These are phyloP conservation scores for Virgularia gustaviana DNA, from an alignment of 92 coral and sea anemone genomes.

Conservation along the genomic window DNA sequence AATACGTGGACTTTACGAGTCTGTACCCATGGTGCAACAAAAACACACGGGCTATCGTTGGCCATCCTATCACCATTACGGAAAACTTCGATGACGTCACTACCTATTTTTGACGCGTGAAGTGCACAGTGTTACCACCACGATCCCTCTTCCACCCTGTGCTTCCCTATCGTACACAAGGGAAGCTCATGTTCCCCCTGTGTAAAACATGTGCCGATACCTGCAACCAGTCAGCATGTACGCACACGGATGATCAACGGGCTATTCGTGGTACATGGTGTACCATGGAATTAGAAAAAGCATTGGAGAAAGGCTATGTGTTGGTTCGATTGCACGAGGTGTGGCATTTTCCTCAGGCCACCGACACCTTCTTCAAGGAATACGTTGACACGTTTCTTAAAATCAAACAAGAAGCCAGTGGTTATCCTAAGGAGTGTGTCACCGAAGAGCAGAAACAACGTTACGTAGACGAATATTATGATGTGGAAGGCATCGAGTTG, in stretches of 20 bases:
- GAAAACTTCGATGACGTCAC: no score
- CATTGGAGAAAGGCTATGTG: background rate
- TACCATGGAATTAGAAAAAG: background rate
- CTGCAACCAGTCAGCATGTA: background rate
- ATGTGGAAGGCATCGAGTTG: background rate
- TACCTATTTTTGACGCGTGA: no score
- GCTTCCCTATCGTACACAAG: background rate
- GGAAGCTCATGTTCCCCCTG: background rate
- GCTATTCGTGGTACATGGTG: conserved; percentile 1
- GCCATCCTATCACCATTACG: no score
- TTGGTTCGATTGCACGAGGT: background rate
- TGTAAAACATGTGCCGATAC: no score
- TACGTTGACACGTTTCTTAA: background rate
- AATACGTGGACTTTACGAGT: no score
- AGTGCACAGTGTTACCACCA: background rate
- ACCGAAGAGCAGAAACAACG: no score
- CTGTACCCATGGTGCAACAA: no score
- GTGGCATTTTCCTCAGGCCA: background rate
- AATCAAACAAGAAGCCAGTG: background rate
- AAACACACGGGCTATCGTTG: no score
- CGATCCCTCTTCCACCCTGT: background rate
- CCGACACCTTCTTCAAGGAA: background rate
- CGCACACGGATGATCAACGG: background rate
- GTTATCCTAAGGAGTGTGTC: background rate
- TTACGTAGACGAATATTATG: background rate